Evolutionary conservation across 1,140 invertebrate species (phyloP).

Genomic region (Tetramorium simillimum): DNA sequence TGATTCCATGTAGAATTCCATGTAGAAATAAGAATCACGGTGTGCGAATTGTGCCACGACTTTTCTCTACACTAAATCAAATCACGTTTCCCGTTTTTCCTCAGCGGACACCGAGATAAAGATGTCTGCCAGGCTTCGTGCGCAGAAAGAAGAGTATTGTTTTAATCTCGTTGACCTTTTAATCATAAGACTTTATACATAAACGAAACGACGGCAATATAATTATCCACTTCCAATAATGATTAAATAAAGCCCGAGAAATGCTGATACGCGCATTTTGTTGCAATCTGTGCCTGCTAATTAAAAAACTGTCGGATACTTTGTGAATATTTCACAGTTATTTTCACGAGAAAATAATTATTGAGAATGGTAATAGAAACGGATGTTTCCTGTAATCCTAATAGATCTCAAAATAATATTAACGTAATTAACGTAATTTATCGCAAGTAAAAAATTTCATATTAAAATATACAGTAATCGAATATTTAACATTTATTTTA

Average conservation of each 20-base stretch:
- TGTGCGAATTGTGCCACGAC: slow-evolving; percentile 22
- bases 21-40: slow-evolving; percentile 36
- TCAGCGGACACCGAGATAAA: slow-evolving; percentile 11
- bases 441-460: not conserved
- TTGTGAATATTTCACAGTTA: not conserved
- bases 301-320: not conserved
- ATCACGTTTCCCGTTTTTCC: slow-evolving; percentile 57
- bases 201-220: slow-evolving; percentile 25
- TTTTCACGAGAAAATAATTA: not conserved
- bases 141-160: slow-evolving; percentile 20
- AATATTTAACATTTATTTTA: not conserved
- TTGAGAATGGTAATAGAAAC: not conserved
- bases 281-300: not conserved
- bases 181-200: slow-evolving; percentile 60
- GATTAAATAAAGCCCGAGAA: not conserved
- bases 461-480: not conserved
- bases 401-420: not conserved
- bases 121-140: slow-evolving; percentile 42
- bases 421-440: not conserved
- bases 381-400: not conserved
- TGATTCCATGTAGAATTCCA: slow-evolving; percentile 3
- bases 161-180: slow-evolving; percentile 63
- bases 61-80: slow-evolving; percentile 52
- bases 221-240: slow-evolving; percentile 47
- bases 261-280: not conserved